Evolutionary conservation across 2,888 invertebrate species (phyloP).

Genomic region (Lottia gigantea): DNA sequence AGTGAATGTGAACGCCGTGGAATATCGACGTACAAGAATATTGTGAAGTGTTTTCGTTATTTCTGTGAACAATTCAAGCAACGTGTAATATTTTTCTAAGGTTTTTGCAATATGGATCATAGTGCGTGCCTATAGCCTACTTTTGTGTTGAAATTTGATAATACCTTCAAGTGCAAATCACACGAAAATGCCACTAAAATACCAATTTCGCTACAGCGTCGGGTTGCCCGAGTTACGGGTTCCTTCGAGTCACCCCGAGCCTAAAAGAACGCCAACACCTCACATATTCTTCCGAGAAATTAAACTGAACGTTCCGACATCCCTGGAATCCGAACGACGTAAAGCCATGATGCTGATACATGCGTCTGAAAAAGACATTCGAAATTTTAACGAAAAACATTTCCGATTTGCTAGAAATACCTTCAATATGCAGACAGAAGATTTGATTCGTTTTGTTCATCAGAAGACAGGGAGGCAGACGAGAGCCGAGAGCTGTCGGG

Average conservation of each 20-base stretch:
- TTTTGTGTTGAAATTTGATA: too few relatives aligned
- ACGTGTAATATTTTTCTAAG: too few relatives aligned
- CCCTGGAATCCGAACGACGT: slow-evolving; percentile 52
- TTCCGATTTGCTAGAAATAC: slow-evolving; percentile 15
- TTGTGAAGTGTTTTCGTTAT: too few relatives aligned
- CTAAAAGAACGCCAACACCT: neutral
- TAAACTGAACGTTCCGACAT: slow-evolving; percentile 38
- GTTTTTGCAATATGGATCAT: too few relatives aligned
- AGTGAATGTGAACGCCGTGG: too few relatives aligned
- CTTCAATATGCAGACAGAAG: slow-evolving; percentile 23
- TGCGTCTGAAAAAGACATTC: slow-evolving; percentile 41
- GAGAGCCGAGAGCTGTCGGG: slow-evolving; percentile 22
- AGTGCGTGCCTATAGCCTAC: too few relatives aligned
- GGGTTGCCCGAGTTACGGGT: neutral
- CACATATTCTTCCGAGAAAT: neutral
- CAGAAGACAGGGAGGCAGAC: slow-evolving; percentile 25
- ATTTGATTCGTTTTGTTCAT: slow-evolving; percentile 28
- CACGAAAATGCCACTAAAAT: neutral
- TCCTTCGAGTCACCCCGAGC: neutral
- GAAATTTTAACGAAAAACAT: slow-evolving; percentile 39
- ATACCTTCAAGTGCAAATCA: too few relatives aligned
- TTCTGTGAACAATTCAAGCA: too few relatives aligned
- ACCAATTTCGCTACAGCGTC: neutral
- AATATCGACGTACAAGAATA: too few relatives aligned
- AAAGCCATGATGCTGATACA: slow-evolving; percentile 52